These are phyloP conservation scores for Tenthredo livida DNA, from an alignment of 2,888 invertebrate species.

Conservation along the genomic window DNA sequence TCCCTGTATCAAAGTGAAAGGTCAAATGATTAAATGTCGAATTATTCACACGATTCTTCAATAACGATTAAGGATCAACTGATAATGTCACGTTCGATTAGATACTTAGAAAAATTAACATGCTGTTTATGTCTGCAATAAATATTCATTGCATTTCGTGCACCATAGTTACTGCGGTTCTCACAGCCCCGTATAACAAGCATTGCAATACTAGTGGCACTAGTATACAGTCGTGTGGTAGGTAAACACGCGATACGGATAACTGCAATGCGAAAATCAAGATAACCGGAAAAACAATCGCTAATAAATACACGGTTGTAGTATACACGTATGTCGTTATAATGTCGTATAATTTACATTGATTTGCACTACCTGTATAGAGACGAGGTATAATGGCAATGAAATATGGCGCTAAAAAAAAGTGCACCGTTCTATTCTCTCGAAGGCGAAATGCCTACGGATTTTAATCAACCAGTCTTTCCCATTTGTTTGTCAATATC, in stretches of 20 bases:
- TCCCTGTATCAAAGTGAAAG: not conserved
- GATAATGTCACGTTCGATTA: slow-evolving; percentile 23
- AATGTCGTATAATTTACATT: not conserved
- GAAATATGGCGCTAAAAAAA: not conserved
- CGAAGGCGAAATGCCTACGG: not conserved
- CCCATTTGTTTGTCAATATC: not conserved
- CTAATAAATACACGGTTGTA: not conserved
- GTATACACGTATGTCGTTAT: not conserved
- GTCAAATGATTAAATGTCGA: slow-evolving; percentile 18
- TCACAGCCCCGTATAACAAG: not conserved
- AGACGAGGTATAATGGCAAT: not conserved
- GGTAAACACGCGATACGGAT: not conserved
- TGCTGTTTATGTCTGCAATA: slow-evolving; percentile 27
- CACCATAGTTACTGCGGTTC: not conserved
- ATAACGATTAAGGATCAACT: not conserved
- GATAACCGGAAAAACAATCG: slow-evolving; percentile 6
- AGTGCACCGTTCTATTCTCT: not conserved
- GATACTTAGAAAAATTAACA: slow-evolving; percentile 5
- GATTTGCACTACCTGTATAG: not conserved
- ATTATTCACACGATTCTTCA: slow-evolving; percentile 18
- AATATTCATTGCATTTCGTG: slow-evolving; percentile 9
- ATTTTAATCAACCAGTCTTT: not conserved
- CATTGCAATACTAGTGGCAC: not conserved
- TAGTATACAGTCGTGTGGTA: not conserved
- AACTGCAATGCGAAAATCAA: not conserved